Percentiles rank a stretch among this genome's conserved stretches.
Evolutionary conservation across 2,888 invertebrate genomes (phyloP).

Genomic region (Pandemis heparana): DNA sequence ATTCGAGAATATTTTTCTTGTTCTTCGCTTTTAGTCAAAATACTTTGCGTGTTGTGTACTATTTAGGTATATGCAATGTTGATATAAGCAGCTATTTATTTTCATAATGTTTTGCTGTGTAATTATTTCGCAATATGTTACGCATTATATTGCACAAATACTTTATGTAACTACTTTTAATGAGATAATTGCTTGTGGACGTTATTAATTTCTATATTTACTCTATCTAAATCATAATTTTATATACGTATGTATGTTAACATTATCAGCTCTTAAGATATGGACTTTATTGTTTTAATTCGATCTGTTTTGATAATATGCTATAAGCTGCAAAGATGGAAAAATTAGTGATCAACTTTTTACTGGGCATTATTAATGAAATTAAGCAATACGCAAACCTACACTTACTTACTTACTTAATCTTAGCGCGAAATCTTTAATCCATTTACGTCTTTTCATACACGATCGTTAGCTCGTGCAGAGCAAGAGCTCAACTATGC

Average conservation of each 20-base stretch:
- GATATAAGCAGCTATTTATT: conserved; percentile 34
- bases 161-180: not conserved
- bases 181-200: too few species aligned
- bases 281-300: not conserved
- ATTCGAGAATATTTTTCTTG: conserved; percentile 16
- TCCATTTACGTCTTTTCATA: too few species aligned
- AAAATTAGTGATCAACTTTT: not conserved
- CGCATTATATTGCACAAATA: conserved; percentile 10
- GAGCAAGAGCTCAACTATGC: not conserved
- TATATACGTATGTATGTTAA: not conserved
- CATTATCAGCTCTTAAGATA: not conserved
- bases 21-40: conserved; percentile 35
- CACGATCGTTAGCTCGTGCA: not conserved
- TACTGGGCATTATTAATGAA: not conserved
- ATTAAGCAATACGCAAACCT: not conserved
- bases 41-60: conserved; percentile 10
- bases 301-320: not conserved
- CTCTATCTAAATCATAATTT: not conserved
- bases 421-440: too few species aligned
- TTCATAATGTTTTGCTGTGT: conserved; percentile 7
- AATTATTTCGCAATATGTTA: not conserved
- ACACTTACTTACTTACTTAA: too few species aligned
- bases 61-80: conserved; percentile 9
- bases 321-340: not conserved
- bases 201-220: conserved; percentile 4